Base-by-base conservation (phyloP, 2,888 invertebrate genomes). In the Blastobasis lacticolella region DNA sequence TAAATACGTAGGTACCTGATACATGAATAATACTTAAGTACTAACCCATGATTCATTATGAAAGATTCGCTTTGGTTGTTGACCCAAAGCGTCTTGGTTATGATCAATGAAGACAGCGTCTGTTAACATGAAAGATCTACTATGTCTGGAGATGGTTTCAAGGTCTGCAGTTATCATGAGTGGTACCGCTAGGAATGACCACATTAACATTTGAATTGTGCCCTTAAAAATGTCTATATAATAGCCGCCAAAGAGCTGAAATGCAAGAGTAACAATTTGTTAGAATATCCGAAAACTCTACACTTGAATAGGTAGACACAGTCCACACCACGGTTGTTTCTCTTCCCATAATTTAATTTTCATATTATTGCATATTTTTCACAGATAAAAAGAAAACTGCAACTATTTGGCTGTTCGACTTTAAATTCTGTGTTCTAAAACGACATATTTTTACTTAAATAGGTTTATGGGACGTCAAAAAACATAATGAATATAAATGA, bases 151-250 rank as follows among this genome's bases (percentile, higher is more conserved):
- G 49, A 94, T 89, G 38, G 80, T 85, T 7, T 87, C 78, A 37
- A 93, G 75, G 67, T 93, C 92, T 6, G 86, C 89, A 42, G 93
- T 93, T 86, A 93, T 91, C 44, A 93, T 81, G 1, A 94, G 79
- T 0, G 94, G 94, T 0, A 93, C 91, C 0, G 93, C 92, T 63
- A 93, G 71, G 41, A 93, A 75, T 0, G 92, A 87, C 94, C 94
- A 94, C 48, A 93, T 79, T 0, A 92, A 92, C 93, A 94, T 93
- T 71, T 94, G 93, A 0, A 90, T 89, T 46, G 88, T 83, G 10
- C 91, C 89, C 69, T 93, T 92, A 53, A 91, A 91, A 53, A 89
- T 71, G 47, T 91, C 90, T n/a, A 91, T 71, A 0, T 90, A 91
- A 61, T 74, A 89, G 9, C 91, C 91, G 53, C 91, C 89, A 46